A percentile compares a stretch with the other conserved stretches of the same genome.
These are phyloP conservation scores for Heliangelus exortis DNA, from an alignment of 2,797 vertebrate genomes.

Conservation along the genomic window DNA sequence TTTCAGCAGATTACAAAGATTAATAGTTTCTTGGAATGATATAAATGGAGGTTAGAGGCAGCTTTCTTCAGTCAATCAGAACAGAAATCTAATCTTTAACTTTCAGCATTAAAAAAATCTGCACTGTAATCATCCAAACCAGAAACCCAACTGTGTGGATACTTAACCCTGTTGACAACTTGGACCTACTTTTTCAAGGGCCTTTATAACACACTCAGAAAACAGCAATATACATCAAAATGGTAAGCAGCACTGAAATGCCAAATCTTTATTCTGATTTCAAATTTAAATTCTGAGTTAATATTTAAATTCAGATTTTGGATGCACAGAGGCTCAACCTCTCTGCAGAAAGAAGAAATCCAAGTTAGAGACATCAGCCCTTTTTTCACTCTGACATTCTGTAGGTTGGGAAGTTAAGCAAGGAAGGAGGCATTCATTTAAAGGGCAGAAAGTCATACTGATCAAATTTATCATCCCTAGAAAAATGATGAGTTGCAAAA, in stretches of 20 bases:
- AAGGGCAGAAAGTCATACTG: neutral
- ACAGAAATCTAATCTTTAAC: conserved; percentile 39
- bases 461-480: neutral
- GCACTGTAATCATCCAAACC: neutral
- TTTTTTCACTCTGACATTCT: neutral
- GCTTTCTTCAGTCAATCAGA: conserved; percentile 22
- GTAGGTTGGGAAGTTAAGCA: neutral
- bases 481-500: neutral
- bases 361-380: neutral
- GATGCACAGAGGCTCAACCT: neutral
- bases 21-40: conserved; percentile 33
- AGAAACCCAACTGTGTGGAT: neutral
- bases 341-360: neutral
- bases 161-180: neutral
- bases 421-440: neutral
- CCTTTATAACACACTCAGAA: neutral
- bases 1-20: conserved; percentile 42
- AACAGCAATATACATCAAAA: neutral
- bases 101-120: conserved; percentile 17
- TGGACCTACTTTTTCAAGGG: neutral
- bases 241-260: neutral
- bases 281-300: neutral
- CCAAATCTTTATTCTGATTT: neutral
- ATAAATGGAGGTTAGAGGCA: neutral
- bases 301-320: neutral